Evolutionary conservation across 2,797 vertebrate genomes (phyloP), one percentile per base, ranked within the genome.

Genomic region (Yasuhikotakia modesta): DNA sequence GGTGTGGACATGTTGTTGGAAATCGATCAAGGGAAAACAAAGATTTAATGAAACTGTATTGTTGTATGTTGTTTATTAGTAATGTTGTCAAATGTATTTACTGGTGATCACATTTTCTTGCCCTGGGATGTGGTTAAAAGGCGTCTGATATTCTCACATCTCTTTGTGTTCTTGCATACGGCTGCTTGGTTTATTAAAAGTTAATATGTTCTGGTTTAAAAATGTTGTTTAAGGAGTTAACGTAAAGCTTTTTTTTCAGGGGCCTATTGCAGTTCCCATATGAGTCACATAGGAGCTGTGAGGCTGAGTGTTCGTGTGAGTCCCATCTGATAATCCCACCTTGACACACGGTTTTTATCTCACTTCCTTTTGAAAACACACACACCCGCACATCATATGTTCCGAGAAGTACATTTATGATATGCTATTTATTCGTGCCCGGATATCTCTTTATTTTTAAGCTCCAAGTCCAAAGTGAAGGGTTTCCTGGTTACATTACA

Each of bases 1-100:
- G 84, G 86, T 88, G 46, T 63, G 61, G 32, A 74, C 19, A 64
- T 65, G 16, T n/a, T 43, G 57, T 27, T 63, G 60, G 60, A 68
- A 43, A 39, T 69, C 55, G 27, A 70, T 30, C 75, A 53, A 61
- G 4, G 21, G 19, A 50, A 69, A 77, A 69, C 45, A 52, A 61
- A 39, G 55, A 77, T 63, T 39, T 32, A 22, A 46, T n/a, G 19
- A 24, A 52, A 61, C 12, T 70, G 13, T 39, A 4, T 8, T 14
- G 17, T 32, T 61, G 17, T 50, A 35, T 45, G 39, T 32, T 35
- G 53, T 69, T 32, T 50, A 30, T 32, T 66, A n/a, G n/a, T n/a
- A n/a, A n/a, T n/a, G n/a, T n/a, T n/a, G n/a, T n/a, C n/a, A n/a
- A n/a, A n/a, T 52, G 5, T 43, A 43, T 10, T 7, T 10, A 43